phyloP scores from a whole-genome alignment of 2,113 vertebrate genomes.

The Thryonomys swinderianus region DNA sequence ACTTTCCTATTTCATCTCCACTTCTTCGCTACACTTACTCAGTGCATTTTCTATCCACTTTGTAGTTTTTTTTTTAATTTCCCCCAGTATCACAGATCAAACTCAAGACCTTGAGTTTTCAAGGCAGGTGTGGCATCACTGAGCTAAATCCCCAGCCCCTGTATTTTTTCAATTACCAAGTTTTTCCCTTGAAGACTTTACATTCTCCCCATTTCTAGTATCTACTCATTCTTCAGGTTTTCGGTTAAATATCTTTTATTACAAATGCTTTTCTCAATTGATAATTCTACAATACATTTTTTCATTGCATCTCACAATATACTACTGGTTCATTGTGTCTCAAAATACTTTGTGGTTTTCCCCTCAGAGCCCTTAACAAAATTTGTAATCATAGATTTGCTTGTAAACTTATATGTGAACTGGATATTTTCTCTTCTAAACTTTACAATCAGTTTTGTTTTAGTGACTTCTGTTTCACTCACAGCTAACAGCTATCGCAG shows the following conservation, averaged over 20 bases:
- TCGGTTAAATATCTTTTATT: not conserved
- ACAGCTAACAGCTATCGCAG: not conserved
- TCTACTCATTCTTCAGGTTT: not conserved
- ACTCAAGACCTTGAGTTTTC: too few species aligned
- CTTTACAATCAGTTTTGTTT: not conserved
- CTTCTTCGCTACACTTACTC: not conserved
- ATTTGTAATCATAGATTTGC: constrained; percentile 31
- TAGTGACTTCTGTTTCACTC: not conserved
- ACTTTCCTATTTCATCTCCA: not conserved
- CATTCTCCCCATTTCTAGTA: not conserved
- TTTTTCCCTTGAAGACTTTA: not conserved
- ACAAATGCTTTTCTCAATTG: not conserved
- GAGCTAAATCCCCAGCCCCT: too few species aligned
- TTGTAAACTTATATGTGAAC: not conserved
- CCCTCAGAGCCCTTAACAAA: not conserved
- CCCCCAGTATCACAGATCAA: too few species aligned
- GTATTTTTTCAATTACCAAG: not conserved
- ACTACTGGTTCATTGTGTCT: not conserved
- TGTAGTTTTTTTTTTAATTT: not conserved
- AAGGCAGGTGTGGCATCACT: too few species aligned
- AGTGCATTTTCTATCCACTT: not conserved
- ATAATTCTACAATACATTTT: not conserved
- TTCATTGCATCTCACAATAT: not conserved
- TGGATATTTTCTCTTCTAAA: not conserved
- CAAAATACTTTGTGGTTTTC: not conserved